Percentiles rank a stretch among this genome's conserved stretches.
Evolutionary conservation across 2,888 invertebrate species (phyloP).

Genomic region (Thysanoteuthis rhombus): DNA sequence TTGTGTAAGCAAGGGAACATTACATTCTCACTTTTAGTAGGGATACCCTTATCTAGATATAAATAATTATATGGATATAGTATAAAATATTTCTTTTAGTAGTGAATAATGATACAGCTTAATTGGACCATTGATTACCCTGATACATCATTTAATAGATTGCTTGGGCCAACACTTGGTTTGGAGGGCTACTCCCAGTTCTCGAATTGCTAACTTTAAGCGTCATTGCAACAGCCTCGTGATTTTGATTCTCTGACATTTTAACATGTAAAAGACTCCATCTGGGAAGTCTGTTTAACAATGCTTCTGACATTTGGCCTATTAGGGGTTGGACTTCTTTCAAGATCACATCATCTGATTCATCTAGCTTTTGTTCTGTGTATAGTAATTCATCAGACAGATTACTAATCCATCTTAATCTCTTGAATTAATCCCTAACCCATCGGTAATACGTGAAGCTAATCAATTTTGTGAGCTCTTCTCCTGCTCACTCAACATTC

Average conservation of each 20-base stretch:
- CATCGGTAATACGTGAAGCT: background rate
- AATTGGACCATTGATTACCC: too few relatives aligned
- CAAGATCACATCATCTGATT: background rate
- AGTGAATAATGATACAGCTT: too few relatives aligned
- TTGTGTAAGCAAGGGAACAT: too few relatives aligned
- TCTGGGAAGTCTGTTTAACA: background rate
- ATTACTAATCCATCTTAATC: background rate
- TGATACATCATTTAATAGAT: too few relatives aligned
- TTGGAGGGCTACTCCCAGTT: too few relatives aligned
- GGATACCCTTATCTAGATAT: too few relatives aligned
- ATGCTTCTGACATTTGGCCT: background rate
- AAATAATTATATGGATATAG: too few relatives aligned
- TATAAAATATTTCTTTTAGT: too few relatives aligned
- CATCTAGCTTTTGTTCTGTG: background rate
- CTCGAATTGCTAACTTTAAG: too few relatives aligned
- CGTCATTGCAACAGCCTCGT: background rate
- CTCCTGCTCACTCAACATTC: too few relatives aligned
- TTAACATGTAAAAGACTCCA: background rate
- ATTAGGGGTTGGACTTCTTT: background rate
- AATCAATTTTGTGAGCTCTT: background rate
- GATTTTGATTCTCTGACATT: background rate
- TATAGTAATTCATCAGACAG: background rate
- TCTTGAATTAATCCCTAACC: background rate
- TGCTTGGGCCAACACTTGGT: too few relatives aligned
- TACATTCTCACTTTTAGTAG: too few relatives aligned